Percentiles rank a stretch among this genome's conserved stretches.
Conservation (phyloP, 2,888 invertebrate species). For the Melipona beecheii region DNA sequence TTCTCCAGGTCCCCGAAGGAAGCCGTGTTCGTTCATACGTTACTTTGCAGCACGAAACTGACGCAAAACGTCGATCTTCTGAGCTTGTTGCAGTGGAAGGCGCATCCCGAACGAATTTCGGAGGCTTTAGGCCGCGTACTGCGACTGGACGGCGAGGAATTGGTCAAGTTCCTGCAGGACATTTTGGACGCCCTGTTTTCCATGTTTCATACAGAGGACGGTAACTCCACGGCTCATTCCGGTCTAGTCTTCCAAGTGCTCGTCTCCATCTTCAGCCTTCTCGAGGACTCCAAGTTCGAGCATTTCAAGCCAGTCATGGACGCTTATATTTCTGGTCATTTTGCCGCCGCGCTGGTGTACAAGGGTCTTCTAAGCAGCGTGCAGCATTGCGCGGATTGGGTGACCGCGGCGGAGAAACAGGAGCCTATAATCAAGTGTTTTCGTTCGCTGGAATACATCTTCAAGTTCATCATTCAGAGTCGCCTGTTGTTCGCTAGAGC, state of each 20-base stretch:
- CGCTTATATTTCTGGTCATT: slow-evolving; percentile 96
- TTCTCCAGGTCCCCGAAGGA: slow-evolving; percentile 94
- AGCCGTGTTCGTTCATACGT: slow-evolving; percentile 91
- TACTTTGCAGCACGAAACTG: slow-evolving; percentile 97
- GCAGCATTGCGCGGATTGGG: slow-evolving; percentile 95
- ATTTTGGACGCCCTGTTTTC: slow-evolving; percentile 97
- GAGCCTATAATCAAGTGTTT: slow-evolving; percentile 96
- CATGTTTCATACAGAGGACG: slow-evolving; percentile 96
- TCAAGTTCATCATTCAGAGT: slow-evolving; percentile 96
- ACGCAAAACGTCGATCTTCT: slow-evolving; percentile 97
- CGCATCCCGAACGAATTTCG: slow-evolving; percentile 93
- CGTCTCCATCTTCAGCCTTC: slow-evolving; percentile 95
- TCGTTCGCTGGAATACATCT: slow-evolving; percentile 95
- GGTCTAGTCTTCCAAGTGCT: slow-evolving; percentile 96
- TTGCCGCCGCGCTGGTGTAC: slow-evolving; percentile 97
- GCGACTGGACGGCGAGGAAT: slow-evolving; percentile 93
- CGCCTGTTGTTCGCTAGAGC: slow-evolving; percentile 93
- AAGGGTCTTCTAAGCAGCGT: slow-evolving; percentile 95
- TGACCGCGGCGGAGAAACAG: slow-evolving; percentile 93
- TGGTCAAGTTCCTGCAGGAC: slow-evolving; percentile 97
- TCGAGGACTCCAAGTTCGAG: slow-evolving; percentile 96
- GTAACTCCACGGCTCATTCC: slow-evolving; percentile 94
- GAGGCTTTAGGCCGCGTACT: slow-evolving; percentile 93
- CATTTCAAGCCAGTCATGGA: slow-evolving; percentile 97
- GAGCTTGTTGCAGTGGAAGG: slow-evolving; percentile 95